These are phyloP conservation scores for Cosmorhoe ocellata DNA, from an alignment of 2,888 invertebrate genomes.

Conservation along the genomic window DNA sequence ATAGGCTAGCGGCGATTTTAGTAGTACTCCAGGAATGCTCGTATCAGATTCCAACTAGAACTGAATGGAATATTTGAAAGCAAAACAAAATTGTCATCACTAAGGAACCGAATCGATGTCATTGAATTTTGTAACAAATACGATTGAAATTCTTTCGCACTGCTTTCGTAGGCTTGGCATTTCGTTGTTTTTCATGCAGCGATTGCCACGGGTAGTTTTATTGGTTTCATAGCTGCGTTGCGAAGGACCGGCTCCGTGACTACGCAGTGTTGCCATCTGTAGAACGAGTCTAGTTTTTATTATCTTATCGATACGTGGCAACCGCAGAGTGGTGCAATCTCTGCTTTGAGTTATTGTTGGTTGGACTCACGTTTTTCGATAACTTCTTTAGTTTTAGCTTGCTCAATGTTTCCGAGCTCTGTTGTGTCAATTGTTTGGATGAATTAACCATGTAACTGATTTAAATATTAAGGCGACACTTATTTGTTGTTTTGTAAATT, in stretches of 20 bases:
- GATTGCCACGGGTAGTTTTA: constrained; percentile 42
- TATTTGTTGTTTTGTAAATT: not conserved
- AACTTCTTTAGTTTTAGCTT: constrained; percentile 20
- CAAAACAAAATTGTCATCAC: constrained; percentile 28
- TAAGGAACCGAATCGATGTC: constrained; percentile 19
- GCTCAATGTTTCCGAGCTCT: constrained; percentile 14
- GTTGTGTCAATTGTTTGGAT: constrained; percentile 11
- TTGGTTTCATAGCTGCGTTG: constrained; percentile 48
- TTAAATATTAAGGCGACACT: no score
- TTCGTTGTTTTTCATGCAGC: constrained; percentile 38
- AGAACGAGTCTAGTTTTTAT: constrained; percentile 45
- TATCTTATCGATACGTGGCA: constrained; percentile 53
- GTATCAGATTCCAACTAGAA: constrained; percentile 36
- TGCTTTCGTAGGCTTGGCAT: constrained; percentile 33
- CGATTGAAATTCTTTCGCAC: constrained; percentile 31
- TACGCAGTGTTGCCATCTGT: constrained; percentile 50
- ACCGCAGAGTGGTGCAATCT: constrained; percentile 47
- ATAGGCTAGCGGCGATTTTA: constrained; percentile 14
- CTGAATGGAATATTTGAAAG: constrained; percentile 44
- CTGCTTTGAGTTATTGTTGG: constrained; percentile 50
- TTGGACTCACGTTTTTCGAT: constrained; percentile 48
- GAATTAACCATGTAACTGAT: not conserved
- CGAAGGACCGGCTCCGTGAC: constrained; percentile 51
- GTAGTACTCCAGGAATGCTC: constrained; percentile 30
- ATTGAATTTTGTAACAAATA: constrained; percentile 29